phyloP scores from a whole-genome alignment of 2,888 invertebrate species.

The Drosophila fungiperda region DNA sequence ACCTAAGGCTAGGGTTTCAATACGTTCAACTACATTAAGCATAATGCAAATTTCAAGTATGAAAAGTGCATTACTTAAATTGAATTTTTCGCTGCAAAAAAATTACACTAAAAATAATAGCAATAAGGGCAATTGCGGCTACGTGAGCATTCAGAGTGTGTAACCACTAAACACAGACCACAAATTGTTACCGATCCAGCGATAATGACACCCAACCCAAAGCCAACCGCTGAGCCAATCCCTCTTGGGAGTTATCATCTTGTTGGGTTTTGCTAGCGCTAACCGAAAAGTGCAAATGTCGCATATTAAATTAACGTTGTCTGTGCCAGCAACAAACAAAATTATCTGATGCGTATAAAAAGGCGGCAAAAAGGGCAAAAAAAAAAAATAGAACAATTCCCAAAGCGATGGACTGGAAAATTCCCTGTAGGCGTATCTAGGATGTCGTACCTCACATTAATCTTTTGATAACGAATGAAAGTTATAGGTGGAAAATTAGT shows the following conservation, averaged over 20 bases:
- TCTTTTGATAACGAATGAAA: neutral
- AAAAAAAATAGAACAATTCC: constrained; percentile 20
- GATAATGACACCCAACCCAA: constrained; percentile 22
- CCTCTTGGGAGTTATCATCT: constrained; percentile 21
- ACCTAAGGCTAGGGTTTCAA: constrained; percentile 13
- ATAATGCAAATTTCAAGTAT: constrained; percentile 29
- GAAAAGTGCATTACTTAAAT: constrained; percentile 66
- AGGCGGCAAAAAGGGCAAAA: constrained; percentile 15
- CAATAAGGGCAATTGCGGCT: constrained; percentile 3
- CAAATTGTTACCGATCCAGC: constrained; percentile 35
- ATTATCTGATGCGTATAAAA: constrained; percentile 62
- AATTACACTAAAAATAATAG: constrained; percentile 26
- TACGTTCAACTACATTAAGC: constrained; percentile 24
- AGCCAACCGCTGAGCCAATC: neutral
- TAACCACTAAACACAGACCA: constrained; percentile 15
- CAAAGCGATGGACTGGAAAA: neutral
- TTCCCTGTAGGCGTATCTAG: constrained; percentile 6
- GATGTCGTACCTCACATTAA: neutral
- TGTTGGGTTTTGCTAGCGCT: constrained; percentile 19
- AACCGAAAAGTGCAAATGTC: constrained; percentile 78
- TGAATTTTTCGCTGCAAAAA: constrained; percentile 60
- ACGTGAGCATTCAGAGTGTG: neutral
- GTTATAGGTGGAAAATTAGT: neutral
- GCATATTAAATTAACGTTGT: constrained; percentile 77
- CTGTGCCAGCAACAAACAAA: constrained; percentile 20